Evolutionary conservation across 2,797 vertebrate genomes (phyloP).

Genomic region (Cottoperca gobio): DNA sequence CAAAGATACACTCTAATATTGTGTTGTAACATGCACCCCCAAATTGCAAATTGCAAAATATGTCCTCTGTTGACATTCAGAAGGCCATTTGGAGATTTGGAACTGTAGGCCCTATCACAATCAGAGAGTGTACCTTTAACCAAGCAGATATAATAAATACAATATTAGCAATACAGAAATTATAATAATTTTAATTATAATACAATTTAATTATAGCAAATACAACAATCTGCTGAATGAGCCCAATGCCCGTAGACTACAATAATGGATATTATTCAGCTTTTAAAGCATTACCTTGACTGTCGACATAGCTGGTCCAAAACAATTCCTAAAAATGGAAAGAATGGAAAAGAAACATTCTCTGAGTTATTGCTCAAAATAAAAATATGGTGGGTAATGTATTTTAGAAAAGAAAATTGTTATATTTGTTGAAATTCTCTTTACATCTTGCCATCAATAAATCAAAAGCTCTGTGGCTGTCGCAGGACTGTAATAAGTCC

Average conservation of each 20-base stretch:
- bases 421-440: no score
- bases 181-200: neutral
- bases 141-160: neutral
- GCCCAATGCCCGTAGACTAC: neutral
- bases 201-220: neutral
- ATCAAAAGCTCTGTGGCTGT: no score
- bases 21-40: neutral
- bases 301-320: slow-evolving; percentile 65
- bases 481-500: no score
- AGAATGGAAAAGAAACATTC: slow-evolving; percentile 22
- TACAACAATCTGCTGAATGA: neutral
- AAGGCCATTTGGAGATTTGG: neutral
- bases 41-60: neutral
- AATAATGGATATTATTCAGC: neutral
- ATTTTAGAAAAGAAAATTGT: no score
- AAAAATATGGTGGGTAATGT: no score
- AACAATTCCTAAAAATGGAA: slow-evolving; percentile 59
- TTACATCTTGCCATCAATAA: no score
- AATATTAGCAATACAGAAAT: neutral
- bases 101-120: neutral
- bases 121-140: neutral
- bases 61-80: neutral
- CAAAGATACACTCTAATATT: neutral
- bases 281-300: slow-evolving; percentile 68
- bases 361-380: no score